Evolutionary conservation across 1,140 invertebrate genomes (phyloP).

Genomic region (Aradophagus sp.): DNA sequence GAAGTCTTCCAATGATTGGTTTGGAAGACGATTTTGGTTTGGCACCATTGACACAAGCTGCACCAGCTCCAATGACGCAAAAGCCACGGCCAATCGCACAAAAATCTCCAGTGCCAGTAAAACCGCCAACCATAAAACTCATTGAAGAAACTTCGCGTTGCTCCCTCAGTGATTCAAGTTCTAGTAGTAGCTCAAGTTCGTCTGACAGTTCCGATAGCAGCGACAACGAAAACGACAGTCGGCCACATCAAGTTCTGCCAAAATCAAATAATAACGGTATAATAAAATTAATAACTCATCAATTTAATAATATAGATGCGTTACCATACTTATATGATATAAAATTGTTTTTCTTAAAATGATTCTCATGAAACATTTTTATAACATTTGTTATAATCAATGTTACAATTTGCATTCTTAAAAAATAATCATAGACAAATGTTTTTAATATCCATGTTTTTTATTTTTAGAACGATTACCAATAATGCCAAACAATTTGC

Average conservation of each 20-base stretch:
- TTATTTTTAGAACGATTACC: slow-evolving; percentile 30
- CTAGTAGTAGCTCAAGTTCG: slow-evolving; percentile 38
- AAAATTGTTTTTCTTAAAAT: too few species aligned
- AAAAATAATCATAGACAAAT: background rate
- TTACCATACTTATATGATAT: background rate
- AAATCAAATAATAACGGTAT: slow-evolving; percentile 25
- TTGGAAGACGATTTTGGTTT: slow-evolving; percentile 71
- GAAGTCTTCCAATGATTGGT: slow-evolving; percentile 85
- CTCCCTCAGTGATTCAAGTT: slow-evolving; percentile 28
- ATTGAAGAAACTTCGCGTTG: slow-evolving; percentile 3
- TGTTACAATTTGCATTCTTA: too few species aligned
- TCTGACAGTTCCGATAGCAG: slow-evolving; percentile 40
- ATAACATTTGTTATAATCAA: too few species aligned
- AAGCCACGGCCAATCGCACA: slow-evolving; percentile 3
- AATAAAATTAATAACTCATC: too few species aligned
- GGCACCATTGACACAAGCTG: background rate
- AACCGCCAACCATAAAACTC: slow-evolving; percentile 2
- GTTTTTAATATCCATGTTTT: background rate
- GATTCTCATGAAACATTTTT: too few species aligned
- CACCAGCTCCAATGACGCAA: slow-evolving; percentile 1
- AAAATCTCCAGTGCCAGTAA: slow-evolving; percentile 2
- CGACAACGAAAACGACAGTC: slow-evolving; percentile 23
- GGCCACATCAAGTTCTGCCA: background rate
- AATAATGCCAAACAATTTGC: slow-evolving; percentile 76
- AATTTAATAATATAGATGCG: too few species aligned